A percentile compares a stretch with the other conserved stretches of the same genome.
These are phyloP conservation scores for Tursiops truncatus DNA, from an alignment of 2,113 vertebrate species.

Conservation along the genomic window DNA sequence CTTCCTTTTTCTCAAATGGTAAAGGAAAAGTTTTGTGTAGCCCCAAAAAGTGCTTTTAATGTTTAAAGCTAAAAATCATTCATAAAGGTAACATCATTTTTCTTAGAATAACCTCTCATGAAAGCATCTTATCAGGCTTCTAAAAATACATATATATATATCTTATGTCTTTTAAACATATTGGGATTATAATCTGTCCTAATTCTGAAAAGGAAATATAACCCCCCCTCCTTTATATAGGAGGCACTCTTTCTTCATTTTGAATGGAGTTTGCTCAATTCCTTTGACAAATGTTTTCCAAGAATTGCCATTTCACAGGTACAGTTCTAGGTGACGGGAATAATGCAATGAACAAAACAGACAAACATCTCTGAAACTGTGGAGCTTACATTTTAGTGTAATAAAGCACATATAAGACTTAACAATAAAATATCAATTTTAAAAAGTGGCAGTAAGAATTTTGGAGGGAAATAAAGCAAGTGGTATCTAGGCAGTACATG, in stretches of 20 bases:
- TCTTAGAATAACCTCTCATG: background rate
- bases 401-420: background rate
- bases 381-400: background rate
- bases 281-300: background rate
- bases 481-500: background rate
- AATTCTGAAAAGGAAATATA: background rate
- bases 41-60: background rate
- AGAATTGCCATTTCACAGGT: background rate
- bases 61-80: background rate
- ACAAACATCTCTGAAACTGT: background rate
- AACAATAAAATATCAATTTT: background rate
- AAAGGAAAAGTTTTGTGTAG: background rate
- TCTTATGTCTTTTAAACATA: background rate
- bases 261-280: background rate
- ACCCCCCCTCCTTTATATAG: background rate
- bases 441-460: background rate
- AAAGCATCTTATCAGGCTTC: background rate
- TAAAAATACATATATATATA: background rate
- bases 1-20: constrained; percentile 10
- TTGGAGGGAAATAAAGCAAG: background rate
- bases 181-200: background rate
- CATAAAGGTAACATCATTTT: background rate
- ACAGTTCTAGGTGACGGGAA: background rate
- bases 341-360: background rate
- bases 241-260: background rate